A percentile compares a stretch with the other conserved stretches of the same genome.
phyloP scores from a whole-genome alignment of 1,140 invertebrate species.

The Penaeus chinensis region DNA sequence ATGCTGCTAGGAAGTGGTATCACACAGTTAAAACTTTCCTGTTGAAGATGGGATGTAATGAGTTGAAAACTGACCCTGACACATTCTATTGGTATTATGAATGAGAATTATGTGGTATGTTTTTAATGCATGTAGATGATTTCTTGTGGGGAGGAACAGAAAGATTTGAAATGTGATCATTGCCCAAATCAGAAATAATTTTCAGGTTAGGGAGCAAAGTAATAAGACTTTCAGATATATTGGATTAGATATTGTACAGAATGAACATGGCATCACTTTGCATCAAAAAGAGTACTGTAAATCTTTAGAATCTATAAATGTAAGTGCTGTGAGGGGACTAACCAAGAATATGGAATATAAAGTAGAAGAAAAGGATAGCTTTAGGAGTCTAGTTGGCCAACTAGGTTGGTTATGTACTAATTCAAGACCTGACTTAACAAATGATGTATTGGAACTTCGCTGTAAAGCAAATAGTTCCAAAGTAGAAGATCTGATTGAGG shows the following conservation, averaged over 20 bases:
- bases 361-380: neutral
- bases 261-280: neutral
- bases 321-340: neutral
- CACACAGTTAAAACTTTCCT: neutral
- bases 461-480: neutral
- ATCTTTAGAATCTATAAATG: neutral
- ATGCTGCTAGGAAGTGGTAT: neutral
- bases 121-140: no score
- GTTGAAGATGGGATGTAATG: no score
- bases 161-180: no score
- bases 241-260: neutral
- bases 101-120: no score
- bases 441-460: constrained; percentile 7
- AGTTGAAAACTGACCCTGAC: no score
- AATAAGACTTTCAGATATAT: neutral
- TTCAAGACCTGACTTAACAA: constrained; percentile 3
- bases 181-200: no score
- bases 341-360: neutral
- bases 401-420: neutral
- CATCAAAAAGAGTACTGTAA: neutral
- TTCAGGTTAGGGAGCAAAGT: no score
- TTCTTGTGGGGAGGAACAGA: no score
- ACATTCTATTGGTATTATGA: no score
- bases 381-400: neutral
- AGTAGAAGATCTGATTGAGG: neutral